Percentiles rank a stretch among this genome's conserved stretches.
Evolutionary conservation across 2,797 vertebrate species (phyloP).

Genomic region (Poeciliopsis infans): DNA sequence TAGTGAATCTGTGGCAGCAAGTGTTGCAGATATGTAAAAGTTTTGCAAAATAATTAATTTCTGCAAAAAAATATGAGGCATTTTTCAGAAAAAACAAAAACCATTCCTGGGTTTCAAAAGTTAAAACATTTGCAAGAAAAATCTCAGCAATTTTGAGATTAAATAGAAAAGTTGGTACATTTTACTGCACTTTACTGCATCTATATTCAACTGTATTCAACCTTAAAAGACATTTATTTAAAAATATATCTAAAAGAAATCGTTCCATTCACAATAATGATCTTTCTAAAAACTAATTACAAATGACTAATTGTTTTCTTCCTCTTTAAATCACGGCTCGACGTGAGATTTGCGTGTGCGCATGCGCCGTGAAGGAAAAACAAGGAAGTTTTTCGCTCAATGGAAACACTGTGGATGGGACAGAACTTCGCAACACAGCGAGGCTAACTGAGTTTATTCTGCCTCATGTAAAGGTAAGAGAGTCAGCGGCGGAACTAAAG

Average conservation of each 20-base stretch:
- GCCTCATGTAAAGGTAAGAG: constrained; percentile 42
- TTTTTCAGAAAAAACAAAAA: no score
- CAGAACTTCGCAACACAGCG: background rate
- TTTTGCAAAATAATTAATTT: no score
- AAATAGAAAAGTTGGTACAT: background rate
- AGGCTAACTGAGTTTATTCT: background rate
- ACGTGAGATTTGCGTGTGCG: background rate
- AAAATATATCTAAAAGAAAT: background rate
- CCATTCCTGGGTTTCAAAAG: no score
- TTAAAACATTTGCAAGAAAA: no score
- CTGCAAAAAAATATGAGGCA: no score
- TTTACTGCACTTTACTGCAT: background rate
- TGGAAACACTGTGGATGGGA: constrained; percentile 35
- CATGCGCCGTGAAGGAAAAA: constrained; percentile 57
- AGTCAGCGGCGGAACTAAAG: no score
- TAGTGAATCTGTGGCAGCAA: background rate
- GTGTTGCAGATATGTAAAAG: no score
- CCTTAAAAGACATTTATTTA: background rate
- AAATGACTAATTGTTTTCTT: background rate
- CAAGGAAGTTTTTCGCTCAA: constrained; percentile 50
- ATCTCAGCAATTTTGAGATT: no score
- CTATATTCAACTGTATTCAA: background rate
- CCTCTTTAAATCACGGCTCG: background rate
- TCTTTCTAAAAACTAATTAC: background rate
- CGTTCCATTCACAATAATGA: background rate